Evolutionary conservation across 2,113 vertebrate genomes (phyloP), one percentile per base, ranked within the genome.

Genomic region (Sceloporus tristichus): DNA sequence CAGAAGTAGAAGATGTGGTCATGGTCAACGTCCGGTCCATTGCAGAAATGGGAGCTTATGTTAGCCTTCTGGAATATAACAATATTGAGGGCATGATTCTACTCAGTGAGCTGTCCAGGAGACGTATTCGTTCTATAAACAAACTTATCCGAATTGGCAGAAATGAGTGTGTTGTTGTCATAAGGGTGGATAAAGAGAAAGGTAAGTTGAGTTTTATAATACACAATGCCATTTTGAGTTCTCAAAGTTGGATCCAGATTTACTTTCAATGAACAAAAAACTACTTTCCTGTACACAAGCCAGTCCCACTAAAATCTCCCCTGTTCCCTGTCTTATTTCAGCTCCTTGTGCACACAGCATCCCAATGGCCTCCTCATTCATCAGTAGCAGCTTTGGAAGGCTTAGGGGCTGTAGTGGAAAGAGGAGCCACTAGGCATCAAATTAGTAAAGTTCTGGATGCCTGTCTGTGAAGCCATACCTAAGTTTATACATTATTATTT

Each of bases 81-180:
- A 99, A 99, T 94, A 99, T 99, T 1, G 98, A 99, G 90, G 99
- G 99, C 96, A 99, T 99, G 99, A 99, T 99, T 95, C 98, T 99
- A 53, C 98, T 99, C 70, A 99, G 99, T 9, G 99, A 99, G 91
- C 95, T 99, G 27, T 99, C 99, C 0, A 97, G 99, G 53, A 97
- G 99, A 42, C 98, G 99, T 3, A 99, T 99, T 81, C 98, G 99
- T 79, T 99, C 99, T 94, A 99, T 99, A 93, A 99, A 99, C 97
- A 99, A 99, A 93, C 98, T 99, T 90, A 99, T 99, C 94, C 98
- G 99, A 85, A 99, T 99, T 2, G 99, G 99, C 40, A 98, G 99
- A 94, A 99, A 99, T 2, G 99, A 99, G 71, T 99, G 99, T 0
- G 98, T 99, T 1, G 99, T 99, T 27, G 99, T 99, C 93, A 99